These are phyloP conservation scores for Pantherophis alleghaniensis DNA, from an alignment of 2,797 vertebrate genomes.

Conservation along the genomic window DNA sequence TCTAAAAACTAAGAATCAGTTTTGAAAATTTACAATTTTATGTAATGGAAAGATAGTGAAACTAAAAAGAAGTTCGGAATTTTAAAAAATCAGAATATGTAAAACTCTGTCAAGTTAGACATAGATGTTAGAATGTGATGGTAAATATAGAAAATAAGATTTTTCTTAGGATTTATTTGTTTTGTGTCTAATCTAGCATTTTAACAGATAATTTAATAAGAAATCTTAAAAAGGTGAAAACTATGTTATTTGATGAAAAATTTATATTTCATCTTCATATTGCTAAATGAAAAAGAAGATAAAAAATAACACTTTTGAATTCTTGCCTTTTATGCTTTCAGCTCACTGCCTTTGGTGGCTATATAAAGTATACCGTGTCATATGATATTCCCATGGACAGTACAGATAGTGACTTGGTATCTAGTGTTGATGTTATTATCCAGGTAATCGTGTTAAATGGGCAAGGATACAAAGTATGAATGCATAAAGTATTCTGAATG, in stretches of 20 bases:
- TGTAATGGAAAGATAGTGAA: neutral
- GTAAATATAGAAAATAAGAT: neutral
- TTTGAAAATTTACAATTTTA: neutral
- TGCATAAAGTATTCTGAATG: neutral
- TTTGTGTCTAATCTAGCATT: neutral
- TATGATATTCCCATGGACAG: constrained; percentile 82
- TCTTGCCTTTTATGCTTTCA: constrained; percentile 48
- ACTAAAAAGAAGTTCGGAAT: neutral
- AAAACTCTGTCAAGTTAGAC: neutral
- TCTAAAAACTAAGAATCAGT: neutral
- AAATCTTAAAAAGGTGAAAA: neutral
- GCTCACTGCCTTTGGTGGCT: constrained; percentile 87
- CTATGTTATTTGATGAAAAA: neutral
- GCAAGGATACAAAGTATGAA: neutral
- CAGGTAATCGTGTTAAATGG: constrained; percentile 74
- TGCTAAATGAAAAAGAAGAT: neutral
- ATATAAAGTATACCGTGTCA: constrained; percentile 81
- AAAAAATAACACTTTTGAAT: neutral
- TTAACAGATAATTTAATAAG: neutral
- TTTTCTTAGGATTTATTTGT: neutral
- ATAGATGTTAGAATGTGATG: neutral
- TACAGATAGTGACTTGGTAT: constrained; percentile 72
- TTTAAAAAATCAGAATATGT: neutral
- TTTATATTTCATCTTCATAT: neutral
- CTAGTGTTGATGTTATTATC: constrained; percentile 80